phyloP scores from a whole-genome alignment of 1,140 invertebrate species.

The Ceratosolen fusciceps region DNA sequence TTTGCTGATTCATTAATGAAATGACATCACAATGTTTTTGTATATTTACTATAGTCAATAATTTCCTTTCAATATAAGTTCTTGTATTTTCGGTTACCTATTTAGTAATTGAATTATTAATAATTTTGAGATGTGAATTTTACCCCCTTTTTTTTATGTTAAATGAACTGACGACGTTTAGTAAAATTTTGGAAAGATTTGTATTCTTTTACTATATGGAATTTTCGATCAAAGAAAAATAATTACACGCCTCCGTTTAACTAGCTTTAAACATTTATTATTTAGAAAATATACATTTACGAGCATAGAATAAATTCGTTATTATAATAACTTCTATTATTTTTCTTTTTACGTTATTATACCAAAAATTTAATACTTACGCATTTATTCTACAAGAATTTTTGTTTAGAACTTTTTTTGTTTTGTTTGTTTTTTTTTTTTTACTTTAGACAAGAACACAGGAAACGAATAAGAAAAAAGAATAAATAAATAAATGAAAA shows the following conservation, averaged over 20 bases:
- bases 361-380: conserved; percentile 32
- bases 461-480: conserved; percentile 41
- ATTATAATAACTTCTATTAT: too few species aligned
- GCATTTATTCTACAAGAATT: conserved; percentile 29
- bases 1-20: conserved; percentile 46
- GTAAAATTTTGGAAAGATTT: conserved; percentile 36
- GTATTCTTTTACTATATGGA: conserved; percentile 11
- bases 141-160: conserved; percentile 21
- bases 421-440: conserved; percentile 27
- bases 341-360: conserved; percentile 9
- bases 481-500: conserved; percentile 8
- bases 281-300: neutral
- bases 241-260: too few species aligned
- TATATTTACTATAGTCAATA: neutral
- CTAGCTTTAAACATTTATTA: neutral
- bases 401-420: too few species aligned
- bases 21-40: conserved; percentile 9
- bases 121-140: conserved; percentile 10
- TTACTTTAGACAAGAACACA: conserved; percentile 16
- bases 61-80: conserved; percentile 1
- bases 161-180: neutral
- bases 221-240: conserved; percentile 25
- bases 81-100: conserved; percentile 24
- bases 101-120: conserved; percentile 4
- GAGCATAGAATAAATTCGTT: neutral